Evolutionary conservation across 2,113 vertebrate species (phyloP).

Genomic region (Solea senegalensis): DNA sequence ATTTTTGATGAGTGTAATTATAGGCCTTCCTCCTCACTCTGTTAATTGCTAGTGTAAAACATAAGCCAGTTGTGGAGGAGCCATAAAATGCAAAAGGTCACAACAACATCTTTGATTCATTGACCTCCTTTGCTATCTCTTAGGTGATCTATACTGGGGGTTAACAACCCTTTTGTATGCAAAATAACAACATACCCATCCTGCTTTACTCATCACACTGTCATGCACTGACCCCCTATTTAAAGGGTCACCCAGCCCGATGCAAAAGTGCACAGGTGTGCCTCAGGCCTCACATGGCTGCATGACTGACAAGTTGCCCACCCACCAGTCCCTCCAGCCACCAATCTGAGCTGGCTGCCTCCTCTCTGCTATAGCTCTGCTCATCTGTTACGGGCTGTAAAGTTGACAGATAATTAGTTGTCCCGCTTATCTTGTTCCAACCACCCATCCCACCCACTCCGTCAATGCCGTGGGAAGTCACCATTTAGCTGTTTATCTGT

Average conservation of each 20-base stretch:
- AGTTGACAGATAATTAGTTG: conserved; percentile 54
- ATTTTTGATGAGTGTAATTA: conserved; percentile 16
- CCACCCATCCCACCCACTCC: conserved; percentile 29
- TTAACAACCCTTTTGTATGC: conserved; percentile 52
- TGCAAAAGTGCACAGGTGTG: conserved; percentile 68
- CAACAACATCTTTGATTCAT: conserved; percentile 52
- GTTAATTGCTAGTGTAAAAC: conserved; percentile 12
- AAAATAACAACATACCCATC: conserved; percentile 53
- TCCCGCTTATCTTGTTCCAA: conserved; percentile 48
- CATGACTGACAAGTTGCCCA: conserved; percentile 67
- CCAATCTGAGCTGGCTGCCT: conserved; percentile 45
- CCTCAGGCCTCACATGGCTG: conserved; percentile 46
- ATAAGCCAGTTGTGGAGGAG: conserved; percentile 26
- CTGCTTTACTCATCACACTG: conserved; percentile 50
- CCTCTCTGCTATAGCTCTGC: conserved; percentile 44
- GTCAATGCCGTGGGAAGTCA: conserved; percentile 20
- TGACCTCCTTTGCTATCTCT: conserved; percentile 50
- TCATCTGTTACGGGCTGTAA: conserved; percentile 70
- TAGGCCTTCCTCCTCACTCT: conserved; percentile 31
- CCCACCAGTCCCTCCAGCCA: conserved; percentile 44
- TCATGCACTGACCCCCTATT: conserved; percentile 42
- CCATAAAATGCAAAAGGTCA: conserved; percentile 43
- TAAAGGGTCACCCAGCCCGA: conserved; percentile 21
- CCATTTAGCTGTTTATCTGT: conserved; percentile 4
- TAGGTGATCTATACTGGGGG: conserved; percentile 42